Evolutionary conservation across 2,797 vertebrate genomes (phyloP), one percentile per base, ranked within the genome.

Genomic region (Microchirus variegatus): DNA sequence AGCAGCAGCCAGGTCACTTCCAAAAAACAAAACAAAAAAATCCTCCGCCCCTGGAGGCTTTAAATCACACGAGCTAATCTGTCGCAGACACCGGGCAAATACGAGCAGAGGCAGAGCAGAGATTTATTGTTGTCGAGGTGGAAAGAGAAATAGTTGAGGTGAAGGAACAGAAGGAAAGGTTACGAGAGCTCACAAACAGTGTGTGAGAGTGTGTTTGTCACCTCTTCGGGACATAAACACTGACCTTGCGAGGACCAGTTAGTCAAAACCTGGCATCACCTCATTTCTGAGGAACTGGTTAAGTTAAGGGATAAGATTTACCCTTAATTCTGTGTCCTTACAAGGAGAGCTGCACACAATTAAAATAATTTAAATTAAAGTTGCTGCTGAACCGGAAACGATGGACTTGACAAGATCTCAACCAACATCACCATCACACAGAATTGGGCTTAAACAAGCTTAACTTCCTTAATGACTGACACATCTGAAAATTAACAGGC

Each of bases 61-160:
- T 75, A 82, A 86, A 89, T 87, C 78, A 81, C 36, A 41, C 8
- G 0, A n/a, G 64, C 75, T 86, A 82, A 87, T 78, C 77, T 77
- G 59, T 63, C 26, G 41, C 71, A 81, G 70, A 75, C 70, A 78
- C 68, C 44, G 31, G 31, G 63, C 73, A 74, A 55, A 60, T 63
- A 67, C 59, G 63, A 53, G 31, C 53, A 31, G 44, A 31, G 44
- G 47, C 48, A 73, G 56, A 81, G 61, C 67, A 53, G 67, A 84
- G 78, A 89, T 83, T 74, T 86, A 87, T 81, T 77, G 72, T 77
- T 82, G 56, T 4, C 2, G 56, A 71, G 52, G 71, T 77, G 73
- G 69, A 82, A 77, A 71, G 60, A 83, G 40, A 85, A 84, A 84
- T 64, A 74, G 54, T 26, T 55, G 45, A 79, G 64, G 67, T 63